These are phyloP conservation scores for Hyperoodon ampullatus DNA, from an alignment of 2,113 vertebrate genomes.

Conservation along the genomic window DNA sequence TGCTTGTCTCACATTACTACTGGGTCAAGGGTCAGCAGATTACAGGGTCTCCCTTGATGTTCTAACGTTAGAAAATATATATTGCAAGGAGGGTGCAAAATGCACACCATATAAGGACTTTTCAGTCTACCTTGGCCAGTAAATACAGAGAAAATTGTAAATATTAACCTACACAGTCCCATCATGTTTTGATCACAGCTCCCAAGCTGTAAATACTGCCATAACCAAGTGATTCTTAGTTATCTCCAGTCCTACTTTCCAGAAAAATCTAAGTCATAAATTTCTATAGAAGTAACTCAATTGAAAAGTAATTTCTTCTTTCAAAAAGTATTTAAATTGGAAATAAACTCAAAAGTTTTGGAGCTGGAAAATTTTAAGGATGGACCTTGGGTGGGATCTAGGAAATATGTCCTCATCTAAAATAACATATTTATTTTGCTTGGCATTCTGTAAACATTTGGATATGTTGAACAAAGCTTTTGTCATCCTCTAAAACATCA, in stretches of 20 bases:
- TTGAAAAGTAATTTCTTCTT: background rate
- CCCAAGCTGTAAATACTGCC: background rate
- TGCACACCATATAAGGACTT: background rate
- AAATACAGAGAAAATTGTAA: slow-evolving; percentile 11
- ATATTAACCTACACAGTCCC: background rate
- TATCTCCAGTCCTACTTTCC: background rate
- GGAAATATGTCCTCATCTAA: slow-evolving; percentile 9
- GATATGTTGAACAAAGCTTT: background rate
- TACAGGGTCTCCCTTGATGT: background rate
- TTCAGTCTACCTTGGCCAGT: background rate
- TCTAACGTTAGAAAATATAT: background rate
- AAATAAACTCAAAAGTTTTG: slow-evolving; percentile 20
- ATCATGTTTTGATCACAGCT: background rate
- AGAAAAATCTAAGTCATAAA: slow-evolving; percentile 25
- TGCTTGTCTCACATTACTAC: background rate
- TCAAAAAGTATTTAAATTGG: slow-evolving; percentile 3
- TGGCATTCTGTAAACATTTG: background rate
- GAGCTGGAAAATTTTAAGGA: background rate
- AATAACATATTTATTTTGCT: background rate
- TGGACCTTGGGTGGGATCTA: background rate
- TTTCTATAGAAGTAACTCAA: background rate
- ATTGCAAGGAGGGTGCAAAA: background rate
- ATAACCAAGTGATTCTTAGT: background rate
- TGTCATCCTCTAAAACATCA: slow-evolving; percentile 26
- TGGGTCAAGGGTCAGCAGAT: background rate